These are phyloP conservation scores for Phocides pigmalion DNA, from an alignment of 1,140 invertebrate species.

Conservation along the genomic window DNA sequence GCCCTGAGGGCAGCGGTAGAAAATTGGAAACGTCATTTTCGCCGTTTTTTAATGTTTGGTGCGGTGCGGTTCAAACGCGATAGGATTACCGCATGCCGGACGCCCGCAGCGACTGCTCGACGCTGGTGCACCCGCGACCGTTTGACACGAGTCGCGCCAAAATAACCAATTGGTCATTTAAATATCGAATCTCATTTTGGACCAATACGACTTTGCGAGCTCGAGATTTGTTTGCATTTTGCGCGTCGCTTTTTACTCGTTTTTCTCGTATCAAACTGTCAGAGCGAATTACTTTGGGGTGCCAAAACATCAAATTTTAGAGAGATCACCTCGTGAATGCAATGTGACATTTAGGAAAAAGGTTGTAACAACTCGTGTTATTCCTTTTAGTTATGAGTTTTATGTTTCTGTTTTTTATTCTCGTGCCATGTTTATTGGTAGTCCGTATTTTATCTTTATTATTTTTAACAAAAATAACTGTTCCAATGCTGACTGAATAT, in stretches of 20 bases:
- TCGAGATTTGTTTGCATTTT: not conserved
- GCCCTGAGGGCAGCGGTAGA: slow-evolving; percentile 74
- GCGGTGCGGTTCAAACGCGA: slow-evolving; percentile 54
- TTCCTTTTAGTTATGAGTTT: slow-evolving; percentile 33
- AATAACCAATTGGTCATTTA: slow-evolving; percentile 67
- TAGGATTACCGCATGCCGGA: slow-evolving; percentile 62
- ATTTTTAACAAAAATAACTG: too few relatives aligned
- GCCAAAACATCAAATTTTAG: slow-evolving; percentile 4
- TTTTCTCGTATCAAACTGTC: not conserved
- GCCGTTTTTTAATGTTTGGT: slow-evolving; percentile 79
- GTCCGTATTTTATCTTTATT: too few relatives aligned
- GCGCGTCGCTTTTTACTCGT: not conserved
- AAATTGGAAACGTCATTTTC: slow-evolving; percentile 83
- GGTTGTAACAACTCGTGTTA: slow-evolving; percentile 62
- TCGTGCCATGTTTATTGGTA: too few relatives aligned
- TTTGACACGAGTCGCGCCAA: slow-evolving; percentile 61
- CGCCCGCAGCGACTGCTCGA: slow-evolving; percentile 51
- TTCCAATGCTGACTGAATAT: too few relatives aligned
- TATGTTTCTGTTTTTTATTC: not conserved
- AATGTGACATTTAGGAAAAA: not conserved
- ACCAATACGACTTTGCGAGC: slow-evolving; percentile 11
- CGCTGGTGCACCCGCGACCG: slow-evolving; percentile 48
- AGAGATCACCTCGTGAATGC: not conserved
- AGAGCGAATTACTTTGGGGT: not conserved
- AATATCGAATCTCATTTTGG: slow-evolving; percentile 42